phyloP scores from a whole-genome alignment of 1,140 invertebrate species.

The Trinorchestia longiramus region DNA sequence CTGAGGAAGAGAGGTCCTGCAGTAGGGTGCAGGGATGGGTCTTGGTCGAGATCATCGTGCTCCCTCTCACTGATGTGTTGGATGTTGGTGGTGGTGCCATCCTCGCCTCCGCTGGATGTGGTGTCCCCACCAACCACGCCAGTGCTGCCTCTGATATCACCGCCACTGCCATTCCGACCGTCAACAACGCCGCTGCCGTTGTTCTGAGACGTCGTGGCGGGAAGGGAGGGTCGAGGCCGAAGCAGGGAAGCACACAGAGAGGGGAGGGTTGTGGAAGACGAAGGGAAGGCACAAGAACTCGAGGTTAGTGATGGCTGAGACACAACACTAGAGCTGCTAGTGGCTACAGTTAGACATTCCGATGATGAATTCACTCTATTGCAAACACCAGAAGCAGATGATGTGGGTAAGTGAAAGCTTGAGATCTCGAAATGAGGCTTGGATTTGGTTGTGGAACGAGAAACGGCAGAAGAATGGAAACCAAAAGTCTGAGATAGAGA shows the following conservation, averaged over 20 bases:
- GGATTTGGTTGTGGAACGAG: background rate
- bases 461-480: background rate
- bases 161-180: constrained; percentile 12
- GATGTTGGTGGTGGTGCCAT: constrained; percentile 80
- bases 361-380: background rate
- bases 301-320: constrained; percentile 37
- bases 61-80: constrained; percentile 99
- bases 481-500: background rate
- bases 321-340: background rate
- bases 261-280: background rate
- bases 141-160: background rate
- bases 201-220: background rate
- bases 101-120: constrained; percentile 27
- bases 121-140: constrained; percentile 47
- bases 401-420: background rate
- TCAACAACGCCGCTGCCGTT: constrained; percentile 46
- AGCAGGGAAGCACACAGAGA: constrained; percentile 48
- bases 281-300: constrained; percentile 43
- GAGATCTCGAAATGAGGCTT: background rate
- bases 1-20: constrained; percentile 96
- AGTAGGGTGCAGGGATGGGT: constrained; percentile 96
- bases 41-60: constrained; percentile 91
- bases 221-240: constrained; percentile 16
- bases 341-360: background rate
- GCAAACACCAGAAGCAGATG: background rate